Percentiles rank a stretch among this genome's conserved stretches.
These are phyloP conservation scores for Bambusicola thoracicus DNA, from an alignment of 2,113 vertebrate genomes.

Conservation along the genomic window DNA sequence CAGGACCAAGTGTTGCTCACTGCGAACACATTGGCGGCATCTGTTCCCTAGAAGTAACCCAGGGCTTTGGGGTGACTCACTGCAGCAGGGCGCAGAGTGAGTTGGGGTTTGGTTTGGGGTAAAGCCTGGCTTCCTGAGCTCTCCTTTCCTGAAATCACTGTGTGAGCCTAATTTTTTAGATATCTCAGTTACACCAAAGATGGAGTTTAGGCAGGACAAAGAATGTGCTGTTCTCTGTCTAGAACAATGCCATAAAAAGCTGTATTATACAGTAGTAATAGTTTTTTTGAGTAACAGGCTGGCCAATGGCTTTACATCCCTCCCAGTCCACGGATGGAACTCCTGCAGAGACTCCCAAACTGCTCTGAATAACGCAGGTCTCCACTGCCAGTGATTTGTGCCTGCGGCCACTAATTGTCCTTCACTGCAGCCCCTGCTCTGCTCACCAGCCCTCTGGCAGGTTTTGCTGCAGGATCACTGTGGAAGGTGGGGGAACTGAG, in stretches of 20 bases:
- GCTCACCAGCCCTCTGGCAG: neutral
- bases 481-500: neutral
- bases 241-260: neutral
- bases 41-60: neutral
- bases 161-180: neutral
- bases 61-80: neutral
- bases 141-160: accelerated
- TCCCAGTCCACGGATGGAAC: neutral
- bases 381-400: neutral
- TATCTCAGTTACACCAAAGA: neutral
- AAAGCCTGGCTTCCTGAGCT: neutral
- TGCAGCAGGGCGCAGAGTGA: too few relatives aligned
- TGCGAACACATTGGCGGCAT: neutral
- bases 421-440: neutral
- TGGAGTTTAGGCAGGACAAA: neutral
- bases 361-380: accelerated
- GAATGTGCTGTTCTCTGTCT: neutral
- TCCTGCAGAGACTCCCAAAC: neutral
- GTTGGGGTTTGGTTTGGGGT: neutral
- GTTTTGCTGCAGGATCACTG: neutral
- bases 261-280: neutral
- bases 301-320: neutral
- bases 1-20: neutral
- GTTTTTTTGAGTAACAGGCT: neutral
- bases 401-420: neutral